phyloP scores from a whole-genome alignment of 2,888 invertebrate genomes.

The Petrolisthes cinctipes region DNA sequence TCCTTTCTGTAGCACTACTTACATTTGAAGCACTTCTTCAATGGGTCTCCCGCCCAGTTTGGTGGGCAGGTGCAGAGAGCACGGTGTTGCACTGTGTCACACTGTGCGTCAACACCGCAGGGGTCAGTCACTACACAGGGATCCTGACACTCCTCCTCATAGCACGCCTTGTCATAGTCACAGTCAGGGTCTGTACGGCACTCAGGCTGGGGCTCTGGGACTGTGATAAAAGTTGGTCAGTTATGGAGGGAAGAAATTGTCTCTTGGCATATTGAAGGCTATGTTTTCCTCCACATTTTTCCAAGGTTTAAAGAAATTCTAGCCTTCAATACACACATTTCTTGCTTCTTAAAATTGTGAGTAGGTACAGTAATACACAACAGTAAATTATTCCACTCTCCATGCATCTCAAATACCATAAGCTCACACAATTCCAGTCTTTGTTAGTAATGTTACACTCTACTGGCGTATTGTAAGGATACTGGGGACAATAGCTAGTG shows the following conservation, averaged over 20 bases:
- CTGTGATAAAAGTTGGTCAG: conserved; percentile 13
- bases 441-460: too few relatives aligned
- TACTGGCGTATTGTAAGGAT: too few relatives aligned
- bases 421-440: too few relatives aligned
- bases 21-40: conserved; percentile 88
- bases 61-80: conserved; percentile 86
- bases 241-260: too few relatives aligned
- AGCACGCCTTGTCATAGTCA: conserved; percentile 68
- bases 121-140: conserved; percentile 81
- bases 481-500: too few relatives aligned
- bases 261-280: too few relatives aligned
- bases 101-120: conserved; percentile 85
- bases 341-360: not conserved
- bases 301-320: too few relatives aligned
- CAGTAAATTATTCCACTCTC: too few relatives aligned
- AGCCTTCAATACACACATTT: not conserved
- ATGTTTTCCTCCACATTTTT: too few relatives aligned
- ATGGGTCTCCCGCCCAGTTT: conserved; percentile 87
- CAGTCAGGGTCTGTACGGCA: conserved; percentile 68
- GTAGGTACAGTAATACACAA: too few relatives aligned
- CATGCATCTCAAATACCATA: too few relatives aligned
- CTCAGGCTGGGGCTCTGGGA: conserved; percentile 65
- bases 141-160: conserved; percentile 69
- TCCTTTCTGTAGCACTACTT: conserved; percentile 69
- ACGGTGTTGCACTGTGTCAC: conserved; percentile 81